Evolutionary conservation across 1,140 invertebrate genomes (phyloP), one percentile per base, ranked within the genome.

Genomic region (Arctopsyche grandis): DNA sequence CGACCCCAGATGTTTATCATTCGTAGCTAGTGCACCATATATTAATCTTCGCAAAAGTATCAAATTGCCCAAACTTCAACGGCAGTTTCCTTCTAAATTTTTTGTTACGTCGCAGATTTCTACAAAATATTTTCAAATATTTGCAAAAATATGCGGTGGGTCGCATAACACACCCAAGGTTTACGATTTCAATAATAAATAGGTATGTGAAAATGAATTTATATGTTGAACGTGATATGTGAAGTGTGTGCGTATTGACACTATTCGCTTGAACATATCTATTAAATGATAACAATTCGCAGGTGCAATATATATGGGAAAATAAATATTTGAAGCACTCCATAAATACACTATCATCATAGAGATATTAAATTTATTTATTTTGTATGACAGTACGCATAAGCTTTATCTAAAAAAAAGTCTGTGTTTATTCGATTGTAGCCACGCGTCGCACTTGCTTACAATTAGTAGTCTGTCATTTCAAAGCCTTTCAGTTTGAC

Each of bases 121-220:
- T 19, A 66, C 63, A 66, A 66, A 66, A 66, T 66, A 66, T 66
- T 66, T 66, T 66, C 63, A 66, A 66, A 66, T 66, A 66, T 66
- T 66, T 66, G 63, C 63, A 5, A 22, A 66, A 66, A 66, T 26
- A 66, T 66, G 63, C 24, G 63, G 21, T 12, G 21, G 24, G 24
- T 66, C 56, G 48, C 12, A 38, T 38, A 38, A 38, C 29, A 38
- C 29, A 38, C 29, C 29, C 10, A 16, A 1, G 48, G 48, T n/a
- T 22, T 60, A 60, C 58, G 16, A 60, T 60, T 60, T 60, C n/a
- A 22, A 52, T 16, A 5, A 46, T 12, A 46, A 46, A 46, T n/a
- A n/a, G n/a, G n/a, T n/a, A 38, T 38, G 29, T 38, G 29, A 4
- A 38, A 38, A 38, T 4, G 29, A 38, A 38, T 38, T 38, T 38